Evolutionary conservation across 1,140 invertebrate species (phyloP).

Genomic region (Oscheius sp.): DNA sequence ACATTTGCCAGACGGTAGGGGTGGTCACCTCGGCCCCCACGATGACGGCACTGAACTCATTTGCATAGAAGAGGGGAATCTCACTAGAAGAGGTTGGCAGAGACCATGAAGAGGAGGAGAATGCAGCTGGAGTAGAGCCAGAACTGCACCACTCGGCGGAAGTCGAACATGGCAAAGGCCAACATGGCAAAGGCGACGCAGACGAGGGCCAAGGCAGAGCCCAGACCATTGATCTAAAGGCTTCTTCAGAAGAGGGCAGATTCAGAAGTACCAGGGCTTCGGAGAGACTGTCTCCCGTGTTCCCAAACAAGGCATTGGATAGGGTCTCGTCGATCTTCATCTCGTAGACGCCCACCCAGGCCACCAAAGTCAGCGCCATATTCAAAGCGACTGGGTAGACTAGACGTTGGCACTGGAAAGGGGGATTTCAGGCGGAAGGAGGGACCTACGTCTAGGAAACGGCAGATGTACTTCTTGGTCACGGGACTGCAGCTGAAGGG

Average conservation of each 20-base stretch:
- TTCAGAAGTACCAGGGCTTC: conserved; percentile 50
- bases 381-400: conserved; percentile 44
- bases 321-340: conserved; percentile 32
- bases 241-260: too few relatives aligned
- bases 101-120: conserved; percentile 41
- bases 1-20: background rate
- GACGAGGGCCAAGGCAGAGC: conserved; percentile 37
- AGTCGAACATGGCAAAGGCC: conserved; percentile 44
- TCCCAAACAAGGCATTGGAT: conserved; percentile 31
- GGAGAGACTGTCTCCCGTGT: conserved; percentile 45
- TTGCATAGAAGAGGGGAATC: background rate
- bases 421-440: too few relatives aligned
- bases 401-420: background rate
- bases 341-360: conserved; percentile 45
- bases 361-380: conserved; percentile 41
- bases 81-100: conserved; percentile 38
- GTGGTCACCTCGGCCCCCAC: background rate
- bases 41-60: conserved; percentile 6
- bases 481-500: background rate
- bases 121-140: conserved; percentile 50
- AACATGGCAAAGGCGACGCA: conserved; percentile 50
- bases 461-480: background rate
- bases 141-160: conserved; percentile 39
- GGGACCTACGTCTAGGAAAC: background rate
- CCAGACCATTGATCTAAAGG: conserved; percentile 51